Evolutionary conservation across 2,113 vertebrate genomes (phyloP).

Genomic region (Salvelinus namaycush): DNA sequence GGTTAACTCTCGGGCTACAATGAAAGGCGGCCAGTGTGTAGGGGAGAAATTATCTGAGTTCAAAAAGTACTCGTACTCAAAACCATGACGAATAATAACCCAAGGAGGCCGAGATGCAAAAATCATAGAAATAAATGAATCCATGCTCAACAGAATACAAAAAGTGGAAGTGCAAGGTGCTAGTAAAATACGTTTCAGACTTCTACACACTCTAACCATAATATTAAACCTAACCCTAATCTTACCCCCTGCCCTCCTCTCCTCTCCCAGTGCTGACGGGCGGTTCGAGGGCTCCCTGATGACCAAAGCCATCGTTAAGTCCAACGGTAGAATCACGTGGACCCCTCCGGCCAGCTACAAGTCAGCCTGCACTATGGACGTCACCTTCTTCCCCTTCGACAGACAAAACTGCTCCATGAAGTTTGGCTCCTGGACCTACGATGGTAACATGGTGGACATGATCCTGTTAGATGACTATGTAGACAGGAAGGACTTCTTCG

Average conservation of each 20-base stretch:
- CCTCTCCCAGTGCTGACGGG: constrained; percentile 84
- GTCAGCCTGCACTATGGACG: constrained; percentile 95
- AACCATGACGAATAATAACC: too few species aligned
- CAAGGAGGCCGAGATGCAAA: too few species aligned
- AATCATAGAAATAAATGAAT: too few species aligned
- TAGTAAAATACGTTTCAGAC: too few species aligned
- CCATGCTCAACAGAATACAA: too few species aligned
- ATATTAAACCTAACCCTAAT: neutral
- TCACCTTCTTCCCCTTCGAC: constrained; percentile 97
- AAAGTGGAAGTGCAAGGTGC: too few species aligned
- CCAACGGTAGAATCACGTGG: constrained; percentile 86
- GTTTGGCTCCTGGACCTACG: constrained; percentile 97
- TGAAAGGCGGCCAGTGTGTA: too few species aligned
- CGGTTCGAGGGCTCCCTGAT: constrained; percentile 95
- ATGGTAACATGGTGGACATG: constrained; percentile 92
- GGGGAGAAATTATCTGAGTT: too few species aligned
- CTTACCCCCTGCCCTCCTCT: neutral
- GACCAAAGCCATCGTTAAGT: constrained; percentile 92
- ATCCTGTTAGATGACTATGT: constrained; percentile 87
- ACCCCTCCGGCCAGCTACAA: constrained; percentile 93
- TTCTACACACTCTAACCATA: neutral
- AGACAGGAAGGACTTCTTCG: constrained; percentile 95
- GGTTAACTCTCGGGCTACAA: too few species aligned
- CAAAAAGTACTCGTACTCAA: too few species aligned
- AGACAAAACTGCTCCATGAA: constrained; percentile 98